Evolutionary conservation across 2,888 invertebrate species (phyloP).

Genomic region (Morinoia aosen): DNA sequence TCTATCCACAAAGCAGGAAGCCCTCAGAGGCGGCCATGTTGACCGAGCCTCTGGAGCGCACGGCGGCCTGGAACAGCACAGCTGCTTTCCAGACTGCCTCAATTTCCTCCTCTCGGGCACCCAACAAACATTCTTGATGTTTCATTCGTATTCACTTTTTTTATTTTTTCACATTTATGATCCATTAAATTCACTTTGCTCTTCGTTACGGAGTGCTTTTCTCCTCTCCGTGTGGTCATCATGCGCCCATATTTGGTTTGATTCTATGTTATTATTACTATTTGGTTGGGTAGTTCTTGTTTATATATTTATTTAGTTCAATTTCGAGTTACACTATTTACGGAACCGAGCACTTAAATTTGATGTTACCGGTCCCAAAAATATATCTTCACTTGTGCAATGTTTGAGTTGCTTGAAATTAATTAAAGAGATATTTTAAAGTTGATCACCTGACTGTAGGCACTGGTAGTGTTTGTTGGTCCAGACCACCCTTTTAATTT

Average conservation of each 20-base stretch:
- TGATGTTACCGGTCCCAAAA: neutral
- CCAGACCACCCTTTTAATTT: neutral
- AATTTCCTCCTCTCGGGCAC: no score
- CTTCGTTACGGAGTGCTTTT: no score
- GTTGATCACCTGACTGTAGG: neutral
- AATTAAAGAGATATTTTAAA: neutral
- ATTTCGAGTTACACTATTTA: neutral
- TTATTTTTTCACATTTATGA: neutral
- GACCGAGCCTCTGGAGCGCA: no score
- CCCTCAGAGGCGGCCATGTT: no score
- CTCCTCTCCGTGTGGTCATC: neutral
- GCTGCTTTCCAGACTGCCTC: no score
- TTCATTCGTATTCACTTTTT: neutral
- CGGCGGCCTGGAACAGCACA: no score
- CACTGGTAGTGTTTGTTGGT: constrained; percentile 9
- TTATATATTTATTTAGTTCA: neutral
- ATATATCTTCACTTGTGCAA: neutral
- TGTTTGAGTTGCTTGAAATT: neutral
- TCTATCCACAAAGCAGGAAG: no score
- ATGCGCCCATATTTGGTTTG: neutral
- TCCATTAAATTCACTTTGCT: no score
- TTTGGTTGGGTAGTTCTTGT: neutral
- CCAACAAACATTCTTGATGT: no score
- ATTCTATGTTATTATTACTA: neutral
- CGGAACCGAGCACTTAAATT: neutral